phyloP scores from a whole-genome alignment of 2,113 vertebrate species.

The Lepidothrix coronata region DNA sequence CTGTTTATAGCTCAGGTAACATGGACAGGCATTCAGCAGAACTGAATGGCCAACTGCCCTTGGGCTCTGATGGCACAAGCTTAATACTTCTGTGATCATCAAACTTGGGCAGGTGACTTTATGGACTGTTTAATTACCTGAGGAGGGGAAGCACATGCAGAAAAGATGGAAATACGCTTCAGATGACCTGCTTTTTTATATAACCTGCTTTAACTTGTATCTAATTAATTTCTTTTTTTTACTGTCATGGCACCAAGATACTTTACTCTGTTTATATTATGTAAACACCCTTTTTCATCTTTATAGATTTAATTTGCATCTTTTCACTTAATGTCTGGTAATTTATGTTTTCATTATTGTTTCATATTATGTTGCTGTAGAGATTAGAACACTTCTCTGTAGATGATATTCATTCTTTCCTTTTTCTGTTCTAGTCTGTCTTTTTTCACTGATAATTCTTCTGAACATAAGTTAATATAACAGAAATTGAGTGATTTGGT shows the following conservation, averaged over 20 bases:
- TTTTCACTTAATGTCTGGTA: neutral
- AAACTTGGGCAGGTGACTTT: neutral
- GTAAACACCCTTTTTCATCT: neutral
- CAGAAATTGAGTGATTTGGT: neutral
- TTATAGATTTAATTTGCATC: neutral
- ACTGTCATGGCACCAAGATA: neutral
- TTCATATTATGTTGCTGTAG: neutral
- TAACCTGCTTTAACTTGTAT: neutral
- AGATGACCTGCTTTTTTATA: neutral
- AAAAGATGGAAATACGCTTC: neutral
- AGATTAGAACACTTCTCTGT: neutral
- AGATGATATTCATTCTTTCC: neutral
- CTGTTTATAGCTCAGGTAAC: neutral
- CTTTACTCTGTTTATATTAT: neutral
- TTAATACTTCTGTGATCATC: neutral
- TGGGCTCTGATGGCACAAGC: neutral
- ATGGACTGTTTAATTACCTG: neutral
- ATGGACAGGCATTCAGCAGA: neutral
- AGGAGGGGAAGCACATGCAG: neutral
- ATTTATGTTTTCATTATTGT: neutral
- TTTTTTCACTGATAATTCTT: neutral
- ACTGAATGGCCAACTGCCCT: neutral
- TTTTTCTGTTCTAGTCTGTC: neutral
- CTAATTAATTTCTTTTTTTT: neutral
- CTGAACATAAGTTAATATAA: neutral